phyloP scores from a whole-genome alignment of 2,797 vertebrate genomes.

The Steatocranus sp. region DNA sequence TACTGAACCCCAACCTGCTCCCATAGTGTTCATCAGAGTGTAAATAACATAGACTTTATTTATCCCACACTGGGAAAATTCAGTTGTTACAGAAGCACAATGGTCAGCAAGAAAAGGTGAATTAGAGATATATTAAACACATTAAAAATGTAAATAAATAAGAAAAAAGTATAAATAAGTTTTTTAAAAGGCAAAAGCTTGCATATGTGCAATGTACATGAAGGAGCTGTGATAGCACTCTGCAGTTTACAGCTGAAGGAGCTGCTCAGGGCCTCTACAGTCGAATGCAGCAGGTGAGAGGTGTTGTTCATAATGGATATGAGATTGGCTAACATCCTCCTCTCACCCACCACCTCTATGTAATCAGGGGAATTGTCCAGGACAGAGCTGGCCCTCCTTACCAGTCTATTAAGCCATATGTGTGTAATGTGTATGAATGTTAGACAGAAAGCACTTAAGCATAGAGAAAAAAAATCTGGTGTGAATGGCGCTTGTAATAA shows the following conservation, averaged over 20 bases:
- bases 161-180: not conserved
- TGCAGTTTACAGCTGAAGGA: not conserved
- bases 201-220: not conserved
- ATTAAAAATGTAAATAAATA: not conserved
- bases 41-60: not conserved
- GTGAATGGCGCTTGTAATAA: not conserved
- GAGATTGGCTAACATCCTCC: not conserved
- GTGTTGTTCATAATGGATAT: not conserved
- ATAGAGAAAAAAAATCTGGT: not conserved
- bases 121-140: not conserved
- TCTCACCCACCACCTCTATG: not conserved
- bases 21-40: not conserved
- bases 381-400: not conserved
- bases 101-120: not conserved
- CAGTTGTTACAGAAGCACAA: not conserved
- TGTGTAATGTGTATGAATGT: not conserved
- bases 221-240: not conserved
- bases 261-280: not conserved
- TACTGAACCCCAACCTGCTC: not conserved
- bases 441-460: not conserved
- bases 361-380: not conserved
- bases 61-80: not conserved
- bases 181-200: not conserved
- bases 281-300: not conserved
- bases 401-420: not conserved